phyloP scores from a whole-genome alignment of 2,888 invertebrate genomes.

The Cybosia mesomella region DNA sequence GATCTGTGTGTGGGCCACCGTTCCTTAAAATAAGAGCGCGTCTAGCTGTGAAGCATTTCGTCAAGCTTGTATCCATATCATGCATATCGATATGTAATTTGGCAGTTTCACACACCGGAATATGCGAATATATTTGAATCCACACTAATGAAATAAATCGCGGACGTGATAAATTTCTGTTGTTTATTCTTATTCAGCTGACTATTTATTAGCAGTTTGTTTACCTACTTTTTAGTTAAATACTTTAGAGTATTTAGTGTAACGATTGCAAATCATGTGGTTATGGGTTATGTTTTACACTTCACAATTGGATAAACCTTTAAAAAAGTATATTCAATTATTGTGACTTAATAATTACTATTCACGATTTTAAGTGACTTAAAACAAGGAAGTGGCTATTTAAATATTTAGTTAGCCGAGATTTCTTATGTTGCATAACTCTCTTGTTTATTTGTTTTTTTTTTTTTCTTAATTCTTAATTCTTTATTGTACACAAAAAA shows the following conservation, averaged over 20 bases:
- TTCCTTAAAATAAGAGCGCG: neutral
- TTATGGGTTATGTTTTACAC: neutral
- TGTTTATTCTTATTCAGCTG: slow-evolving; percentile 30
- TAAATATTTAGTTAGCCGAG: neutral
- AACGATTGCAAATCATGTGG: neutral
- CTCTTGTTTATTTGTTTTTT: no score
- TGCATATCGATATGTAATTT: slow-evolving; percentile 71
- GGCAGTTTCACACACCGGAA: slow-evolving; percentile 60
- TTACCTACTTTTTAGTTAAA: slow-evolving; percentile 11
- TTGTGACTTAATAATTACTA: neutral
- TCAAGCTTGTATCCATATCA: slow-evolving; percentile 35
- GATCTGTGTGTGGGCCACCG: neutral
- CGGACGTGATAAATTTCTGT: slow-evolving; percentile 51
- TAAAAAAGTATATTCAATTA: neutral
- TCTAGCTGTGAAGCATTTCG: slow-evolving; percentile 31
- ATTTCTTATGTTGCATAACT: no score
- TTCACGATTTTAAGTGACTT: neutral
- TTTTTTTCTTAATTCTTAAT: no score
- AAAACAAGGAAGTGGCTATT: neutral
- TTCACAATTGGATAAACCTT: neutral
- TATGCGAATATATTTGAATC: slow-evolving; percentile 58
- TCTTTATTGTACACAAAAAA: no score
- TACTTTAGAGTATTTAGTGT: neutral
- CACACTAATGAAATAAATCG: slow-evolving; percentile 47
- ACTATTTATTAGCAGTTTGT: slow-evolving; percentile 37